Conservation (phyloP, 2,888 invertebrate genomes). For the Mycogona germanica region DNA sequence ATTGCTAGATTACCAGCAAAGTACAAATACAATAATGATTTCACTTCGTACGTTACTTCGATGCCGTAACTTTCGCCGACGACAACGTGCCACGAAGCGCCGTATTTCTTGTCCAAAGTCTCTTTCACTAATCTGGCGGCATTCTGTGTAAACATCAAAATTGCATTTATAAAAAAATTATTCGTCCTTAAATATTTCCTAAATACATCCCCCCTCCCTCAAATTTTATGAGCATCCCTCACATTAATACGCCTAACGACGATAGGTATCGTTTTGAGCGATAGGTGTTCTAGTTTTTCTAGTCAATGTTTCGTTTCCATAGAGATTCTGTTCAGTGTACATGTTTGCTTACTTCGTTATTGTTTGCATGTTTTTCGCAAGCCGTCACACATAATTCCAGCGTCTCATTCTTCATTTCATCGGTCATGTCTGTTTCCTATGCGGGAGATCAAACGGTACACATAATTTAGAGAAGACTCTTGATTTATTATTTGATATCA, state of each 20-base stretch:
- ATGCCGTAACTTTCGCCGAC: conserved; percentile 93
- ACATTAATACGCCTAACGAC: no score
- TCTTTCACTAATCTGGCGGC: conserved; percentile 93
- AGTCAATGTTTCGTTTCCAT: no score
- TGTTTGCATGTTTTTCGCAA: conserved; percentile 76
- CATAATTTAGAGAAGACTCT: background rate
- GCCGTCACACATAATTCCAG: conserved; percentile 85
- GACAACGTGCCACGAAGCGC: conserved; percentile 87
- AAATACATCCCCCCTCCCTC: no score
- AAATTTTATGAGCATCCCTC: background rate
- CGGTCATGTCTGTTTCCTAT: conserved; percentile 73
- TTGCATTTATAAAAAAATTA: no score
- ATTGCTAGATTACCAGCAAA: conserved; percentile 85
- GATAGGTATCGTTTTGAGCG: no score
- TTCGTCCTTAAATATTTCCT: background rate
- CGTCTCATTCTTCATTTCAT: conserved; percentile 81
- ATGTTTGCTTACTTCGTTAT: conserved; percentile 53
- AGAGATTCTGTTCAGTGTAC: no score
- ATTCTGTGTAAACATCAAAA: conserved; percentile 54
- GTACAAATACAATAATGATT: conserved; percentile 73
- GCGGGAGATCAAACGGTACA: background rate
- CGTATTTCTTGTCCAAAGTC: conserved; percentile 89
- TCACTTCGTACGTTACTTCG: conserved; percentile 82
- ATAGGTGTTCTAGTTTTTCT: no score
- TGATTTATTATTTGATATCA: background rate